Percentiles rank a stretch among this genome's conserved stretches.
Evolutionary conservation across 2,797 vertebrate species (phyloP).

Genomic region (Chelonia mydas): DNA sequence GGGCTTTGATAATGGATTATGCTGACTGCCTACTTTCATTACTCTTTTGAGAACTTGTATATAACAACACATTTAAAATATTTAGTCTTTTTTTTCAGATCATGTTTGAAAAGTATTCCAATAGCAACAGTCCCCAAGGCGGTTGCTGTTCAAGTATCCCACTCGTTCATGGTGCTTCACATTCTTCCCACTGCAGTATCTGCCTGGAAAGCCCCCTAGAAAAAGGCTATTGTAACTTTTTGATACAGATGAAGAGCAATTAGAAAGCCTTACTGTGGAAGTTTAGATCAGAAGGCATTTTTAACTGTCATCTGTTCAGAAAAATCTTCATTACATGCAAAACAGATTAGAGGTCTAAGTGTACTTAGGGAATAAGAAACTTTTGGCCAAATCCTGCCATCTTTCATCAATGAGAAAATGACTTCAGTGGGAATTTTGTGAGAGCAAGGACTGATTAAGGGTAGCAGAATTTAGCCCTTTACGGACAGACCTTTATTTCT

Average conservation of each 20-base stretch:
- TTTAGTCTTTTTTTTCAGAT: background rate
- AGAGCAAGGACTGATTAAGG: background rate
- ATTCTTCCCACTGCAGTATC: background rate
- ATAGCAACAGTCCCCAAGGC: too few species aligned
- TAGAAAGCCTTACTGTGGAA: background rate
- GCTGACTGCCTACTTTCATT: background rate
- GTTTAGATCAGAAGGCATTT: background rate
- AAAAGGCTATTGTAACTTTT: background rate
- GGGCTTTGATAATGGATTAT: background rate
- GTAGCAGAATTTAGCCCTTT: background rate
- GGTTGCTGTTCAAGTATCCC: background rate
- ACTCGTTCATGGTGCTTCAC: background rate
- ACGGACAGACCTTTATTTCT: background rate
- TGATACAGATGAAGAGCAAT: background rate
- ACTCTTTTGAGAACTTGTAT: background rate
- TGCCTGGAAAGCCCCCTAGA: background rate
- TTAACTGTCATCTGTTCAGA: background rate
- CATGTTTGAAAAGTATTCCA: background rate
- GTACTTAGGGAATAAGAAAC: background rate
- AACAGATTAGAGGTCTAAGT: background rate
- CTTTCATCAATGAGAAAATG: background rate
- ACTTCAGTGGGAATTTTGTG: background rate
- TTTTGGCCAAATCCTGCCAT: rapidly evolving
- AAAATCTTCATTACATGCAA: background rate
- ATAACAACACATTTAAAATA: background rate